These are phyloP conservation scores for Cavia porcellus DNA, from an alignment of 2,113 vertebrate genomes.

Conservation along the genomic window DNA sequence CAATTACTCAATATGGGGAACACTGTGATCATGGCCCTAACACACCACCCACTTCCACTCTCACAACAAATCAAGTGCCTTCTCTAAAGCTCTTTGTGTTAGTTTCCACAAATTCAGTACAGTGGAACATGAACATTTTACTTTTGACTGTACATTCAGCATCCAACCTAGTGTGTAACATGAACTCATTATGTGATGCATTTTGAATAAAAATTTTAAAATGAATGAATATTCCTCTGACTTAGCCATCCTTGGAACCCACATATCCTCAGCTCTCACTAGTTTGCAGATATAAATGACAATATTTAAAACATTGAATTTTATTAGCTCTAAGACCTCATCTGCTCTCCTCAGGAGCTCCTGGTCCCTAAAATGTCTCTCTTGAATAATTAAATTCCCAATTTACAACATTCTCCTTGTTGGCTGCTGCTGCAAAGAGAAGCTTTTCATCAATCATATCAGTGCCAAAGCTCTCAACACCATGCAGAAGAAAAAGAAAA, in stretches of 20 bases:
- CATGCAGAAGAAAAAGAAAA: not conserved
- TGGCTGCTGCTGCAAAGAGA: not conserved
- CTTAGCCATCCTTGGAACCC: not conserved
- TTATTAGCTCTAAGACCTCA: not conserved
- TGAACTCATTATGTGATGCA: not conserved
- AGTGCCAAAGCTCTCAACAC: not conserved
- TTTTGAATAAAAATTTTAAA: slow-evolving; percentile 26
- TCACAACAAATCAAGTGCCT: not conserved
- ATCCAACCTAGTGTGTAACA: not conserved
- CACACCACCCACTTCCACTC: not conserved
- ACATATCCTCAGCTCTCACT: not conserved
- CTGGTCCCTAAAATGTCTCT: not conserved
- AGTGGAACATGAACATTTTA: not conserved
- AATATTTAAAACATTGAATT: not conserved
- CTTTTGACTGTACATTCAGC: not conserved
- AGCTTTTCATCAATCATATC: not conserved
- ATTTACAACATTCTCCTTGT: not conserved
- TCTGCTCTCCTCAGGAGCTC: not conserved
- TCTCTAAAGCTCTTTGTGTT: not conserved
- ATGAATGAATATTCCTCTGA: not conserved
- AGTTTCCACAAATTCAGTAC: not conserved
- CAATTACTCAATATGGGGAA: slow-evolving; percentile 16
- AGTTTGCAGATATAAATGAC: not conserved
- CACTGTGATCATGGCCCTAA: not conserved
- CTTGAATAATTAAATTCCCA: slow-evolving; percentile 6